Evolutionary conservation across 2,888 invertebrate genomes (phyloP), one percentile per base, ranked within the genome.

Genomic region (Rutpela maculata): DNA sequence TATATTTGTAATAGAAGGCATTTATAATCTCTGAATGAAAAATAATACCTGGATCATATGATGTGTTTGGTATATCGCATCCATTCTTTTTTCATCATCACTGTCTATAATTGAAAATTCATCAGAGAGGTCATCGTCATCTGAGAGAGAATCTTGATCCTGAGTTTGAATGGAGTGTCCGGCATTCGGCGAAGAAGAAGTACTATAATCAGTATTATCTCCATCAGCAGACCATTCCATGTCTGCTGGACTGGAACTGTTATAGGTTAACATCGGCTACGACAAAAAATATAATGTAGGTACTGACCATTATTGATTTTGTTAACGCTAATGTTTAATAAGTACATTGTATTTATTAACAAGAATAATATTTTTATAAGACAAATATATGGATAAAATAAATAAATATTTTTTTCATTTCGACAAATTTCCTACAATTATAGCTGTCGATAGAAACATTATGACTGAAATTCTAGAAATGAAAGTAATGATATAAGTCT

Each of bases 51-150:
- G 87, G 31, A 86, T 74, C 17, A 85, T 73, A 18, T 85, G 83
- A 73, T 85, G 86, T 7, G 82, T 78, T 72, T 87, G 86, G 55
- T 87, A 85, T 80, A 88, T 77, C 9, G 69, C 76, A 57, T 85
- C 85, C 75, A 84, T 74, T 86, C 90, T 79, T 84, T 91, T 85
- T 92, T 95, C 95, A 70, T 96, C 95, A 81, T 96, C 95, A 68
- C 95, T 95, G 84, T 96, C 96, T 18, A 94, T 94, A 0, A 95
- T 91, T 43, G 95, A 96, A 83, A 95, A 93, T 83, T 96, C 96
- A 69, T 95, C 94, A 35, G 94, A 94, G 82, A 94, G 89, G 65
- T 92, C 92, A 72, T 92, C 92, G 75, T 92, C 92, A 74, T 92
- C 92, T 3, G 91, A 90, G 75, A 90, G 84, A 3, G 90, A 90